Base-by-base conservation (phyloP, 2,113 vertebrate species). In the Bostrychus sinensis region DNA sequence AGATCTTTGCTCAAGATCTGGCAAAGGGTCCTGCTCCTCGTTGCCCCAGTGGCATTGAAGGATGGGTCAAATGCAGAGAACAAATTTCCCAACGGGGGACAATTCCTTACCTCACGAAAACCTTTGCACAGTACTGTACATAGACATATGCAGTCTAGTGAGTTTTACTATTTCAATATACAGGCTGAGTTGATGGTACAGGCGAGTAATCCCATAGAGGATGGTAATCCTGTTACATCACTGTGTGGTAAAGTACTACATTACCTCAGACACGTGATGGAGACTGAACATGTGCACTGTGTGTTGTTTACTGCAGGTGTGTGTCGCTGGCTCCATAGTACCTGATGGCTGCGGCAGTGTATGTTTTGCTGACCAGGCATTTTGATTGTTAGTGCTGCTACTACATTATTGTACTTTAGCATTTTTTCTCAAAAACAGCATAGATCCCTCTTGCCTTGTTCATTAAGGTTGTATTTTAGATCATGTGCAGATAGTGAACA, bases 201-300 rank as follows among this genome's bases (percentile, higher is more conserved):
- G 54, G n/a, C 16, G 45, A 53, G 68, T 85, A 75, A 81, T 80
- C 81, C 60, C 22, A 7, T 13, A 13, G 38, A 66, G 55, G 55
- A 61, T 62, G 61, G 58, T 48, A 56, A 66, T 86, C 81, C 78
- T 69, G 74, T 91, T 88, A 80, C 81, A 66, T 86, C 82, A 87
- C 48, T 7, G 5, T 23, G 51, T 53, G 4, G 57, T 84, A 78
- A 85, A 69, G 68, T 43, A 26, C 34, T 56, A 70, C 48, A 43
- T 81, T 76, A 72, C 45, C 75, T 73, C 36, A 68, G 41, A 77
- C 79, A 78, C 63, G 77, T 88, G 83, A 82, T 56, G 25, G 41
- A 30, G 32, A 34, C 57, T 14, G 20, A 5, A 12, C 11, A 39
- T 39, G 37, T 39, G 13, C 37, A 39, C 11, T 9, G 30, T 51